phyloP scores from a whole-genome alignment of 2,113 vertebrate genomes.

The Hypocryptadius cinnamomeus region DNA sequence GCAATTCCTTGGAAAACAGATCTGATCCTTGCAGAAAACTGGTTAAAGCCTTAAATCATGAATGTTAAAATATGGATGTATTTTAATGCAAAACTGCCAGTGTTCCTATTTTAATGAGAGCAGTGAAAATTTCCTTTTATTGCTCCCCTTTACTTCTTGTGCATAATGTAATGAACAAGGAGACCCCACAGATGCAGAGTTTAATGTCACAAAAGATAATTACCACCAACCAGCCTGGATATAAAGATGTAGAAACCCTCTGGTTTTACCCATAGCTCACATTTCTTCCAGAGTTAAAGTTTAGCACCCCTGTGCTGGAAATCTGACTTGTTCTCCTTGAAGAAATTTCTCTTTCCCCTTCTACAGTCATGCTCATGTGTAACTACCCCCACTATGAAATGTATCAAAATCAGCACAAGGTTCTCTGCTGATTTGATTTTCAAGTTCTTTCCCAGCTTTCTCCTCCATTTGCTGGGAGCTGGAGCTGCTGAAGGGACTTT shows the following conservation, averaged over 20 bases:
- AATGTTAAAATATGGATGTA: neutral
- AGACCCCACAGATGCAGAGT: neutral
- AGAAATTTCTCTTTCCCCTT: neutral
- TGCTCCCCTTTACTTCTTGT: neutral
- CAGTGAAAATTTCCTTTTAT: neutral
- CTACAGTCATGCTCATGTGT: neutral
- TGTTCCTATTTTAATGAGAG: neutral
- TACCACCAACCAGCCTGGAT: neutral
- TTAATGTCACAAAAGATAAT: neutral
- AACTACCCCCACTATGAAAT: neutral
- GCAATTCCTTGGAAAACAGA: neutral
- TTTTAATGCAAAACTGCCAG: neutral
- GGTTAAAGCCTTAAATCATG: neutral
- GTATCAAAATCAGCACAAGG: neutral
- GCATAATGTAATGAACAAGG: fast-evolving
- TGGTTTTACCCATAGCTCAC: neutral
- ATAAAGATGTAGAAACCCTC: neutral
- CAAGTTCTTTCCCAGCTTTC: neutral
- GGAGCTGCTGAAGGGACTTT: neutral
- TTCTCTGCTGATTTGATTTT: neutral
- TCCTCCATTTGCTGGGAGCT: neutral
- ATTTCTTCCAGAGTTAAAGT: neutral
- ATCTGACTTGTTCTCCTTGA: neutral
- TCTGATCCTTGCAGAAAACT: neutral
- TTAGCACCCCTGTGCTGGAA: neutral